Evolutionary conservation across 2,113 vertebrate genomes (phyloP).

Genomic region (Acinonyx jubatus): DNA sequence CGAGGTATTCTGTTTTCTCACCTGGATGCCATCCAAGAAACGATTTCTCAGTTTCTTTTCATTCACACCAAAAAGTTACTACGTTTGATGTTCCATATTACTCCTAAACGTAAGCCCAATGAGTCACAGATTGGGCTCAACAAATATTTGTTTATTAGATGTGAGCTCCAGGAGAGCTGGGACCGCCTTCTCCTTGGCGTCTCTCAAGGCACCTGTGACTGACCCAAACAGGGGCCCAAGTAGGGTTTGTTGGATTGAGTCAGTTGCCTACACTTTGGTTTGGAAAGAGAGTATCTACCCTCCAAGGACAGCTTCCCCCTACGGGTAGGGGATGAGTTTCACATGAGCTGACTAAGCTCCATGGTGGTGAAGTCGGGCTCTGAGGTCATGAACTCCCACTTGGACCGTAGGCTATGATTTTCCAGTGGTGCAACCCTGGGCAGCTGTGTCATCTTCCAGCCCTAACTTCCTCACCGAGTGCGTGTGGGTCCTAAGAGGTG

Average conservation of each 20-base stretch:
- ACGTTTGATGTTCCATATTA: background rate
- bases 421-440: too few species aligned
- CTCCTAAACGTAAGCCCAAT: background rate
- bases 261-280: background rate
- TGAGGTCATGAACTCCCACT: too few species aligned
- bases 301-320: background rate
- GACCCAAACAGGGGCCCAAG: fast-evolving
- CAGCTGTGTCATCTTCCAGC: too few species aligned
- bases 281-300: background rate
- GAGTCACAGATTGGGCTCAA: background rate
- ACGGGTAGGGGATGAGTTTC: background rate
- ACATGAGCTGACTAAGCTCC: background rate
- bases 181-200: background rate
- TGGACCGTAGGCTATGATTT: background rate
- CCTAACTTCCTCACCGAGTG: background rate
- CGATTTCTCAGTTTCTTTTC: background rate
- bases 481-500: background rate
- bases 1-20: background rate
- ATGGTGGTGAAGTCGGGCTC: fast-evolving
- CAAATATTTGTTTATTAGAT: background rate
- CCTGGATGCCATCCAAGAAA: background rate
- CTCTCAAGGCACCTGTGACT: background rate
- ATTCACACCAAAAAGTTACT: background rate
- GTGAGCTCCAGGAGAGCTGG: background rate
- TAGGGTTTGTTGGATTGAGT: background rate